These are phyloP conservation scores for Pantherophis vulpinus DNA, from an alignment of 2,797 vertebrate species.

Conservation along the genomic window DNA sequence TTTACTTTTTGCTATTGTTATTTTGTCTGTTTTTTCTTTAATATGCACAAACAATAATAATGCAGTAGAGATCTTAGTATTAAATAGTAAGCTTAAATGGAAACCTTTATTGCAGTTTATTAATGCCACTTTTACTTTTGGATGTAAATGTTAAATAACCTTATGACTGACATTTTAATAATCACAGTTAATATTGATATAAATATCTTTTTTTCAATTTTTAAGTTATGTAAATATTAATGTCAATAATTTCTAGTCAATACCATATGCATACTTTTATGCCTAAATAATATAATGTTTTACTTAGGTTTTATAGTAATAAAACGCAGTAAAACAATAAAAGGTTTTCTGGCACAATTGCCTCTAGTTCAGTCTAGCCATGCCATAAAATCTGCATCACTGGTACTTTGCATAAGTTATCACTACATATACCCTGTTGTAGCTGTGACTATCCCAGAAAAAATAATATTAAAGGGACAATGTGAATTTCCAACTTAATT, in stretches of 20 bases:
- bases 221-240: background rate
- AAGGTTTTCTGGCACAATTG: background rate
- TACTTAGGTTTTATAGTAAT: background rate
- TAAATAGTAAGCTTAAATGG: background rate
- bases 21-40: background rate
- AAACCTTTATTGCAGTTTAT: background rate
- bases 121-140: background rate
- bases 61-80: background rate
- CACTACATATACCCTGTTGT: background rate
- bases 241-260: background rate
- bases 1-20: background rate
- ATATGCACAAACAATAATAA: background rate
- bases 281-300: background rate
- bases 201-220: background rate
- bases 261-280: background rate
- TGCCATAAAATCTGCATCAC: background rate
- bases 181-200: background rate
- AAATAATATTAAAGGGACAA: background rate
- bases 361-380: background rate
- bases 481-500: background rate
- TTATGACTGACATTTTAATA: background rate
- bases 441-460: background rate
- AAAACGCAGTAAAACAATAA: background rate
- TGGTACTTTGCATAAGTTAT: background rate
- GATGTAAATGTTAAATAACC: background rate